A percentile compares a stretch with the other conserved stretches of the same genome.
Evolutionary conservation across 2,888 invertebrate species (phyloP).

Genomic region (Ormyrus labotus): DNA sequence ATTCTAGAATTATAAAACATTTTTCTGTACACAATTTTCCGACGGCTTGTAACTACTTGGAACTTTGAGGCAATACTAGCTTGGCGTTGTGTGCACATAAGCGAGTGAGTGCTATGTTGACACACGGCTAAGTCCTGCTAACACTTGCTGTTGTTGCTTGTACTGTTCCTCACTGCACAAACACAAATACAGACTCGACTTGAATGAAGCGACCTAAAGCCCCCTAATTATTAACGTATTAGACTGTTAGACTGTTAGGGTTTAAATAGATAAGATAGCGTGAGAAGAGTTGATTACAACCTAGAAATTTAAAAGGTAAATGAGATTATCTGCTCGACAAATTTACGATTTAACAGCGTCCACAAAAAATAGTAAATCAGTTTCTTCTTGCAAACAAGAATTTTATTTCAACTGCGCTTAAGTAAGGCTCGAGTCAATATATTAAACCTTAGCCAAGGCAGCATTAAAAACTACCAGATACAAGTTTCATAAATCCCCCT

Average conservation of each 20-base stretch:
- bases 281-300: slow-evolving; percentile 20
- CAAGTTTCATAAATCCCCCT: not conserved
- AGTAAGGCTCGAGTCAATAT: not conserved
- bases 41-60: too few species aligned
- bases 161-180: slow-evolving; percentile 18
- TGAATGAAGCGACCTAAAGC: slow-evolving; percentile 13
- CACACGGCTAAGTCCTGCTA: slow-evolving; percentile 20
- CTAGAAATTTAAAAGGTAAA: slow-evolving; percentile 9
- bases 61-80: too few species aligned
- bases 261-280: slow-evolving; percentile 33
- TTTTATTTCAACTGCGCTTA: not conserved
- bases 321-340: slow-evolving; percentile 10
- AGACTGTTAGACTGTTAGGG: slow-evolving; percentile 12
- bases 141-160: slow-evolving; percentile 21
- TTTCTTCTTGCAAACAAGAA: not conserved
- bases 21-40: too few species aligned
- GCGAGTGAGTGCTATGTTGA: slow-evolving; percentile 21
- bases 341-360: slow-evolving; percentile 13
- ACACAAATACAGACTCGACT: slow-evolving; percentile 38
- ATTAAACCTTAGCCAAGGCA: not conserved
- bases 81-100: not conserved
- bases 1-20: too few species aligned
- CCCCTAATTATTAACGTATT: slow-evolving; percentile 43
- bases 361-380: not conserved
- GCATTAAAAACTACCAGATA: not conserved